Conservation (phyloP, 1,140 invertebrate genomes). For the Macrosteles quadrilineatus region DNA sequence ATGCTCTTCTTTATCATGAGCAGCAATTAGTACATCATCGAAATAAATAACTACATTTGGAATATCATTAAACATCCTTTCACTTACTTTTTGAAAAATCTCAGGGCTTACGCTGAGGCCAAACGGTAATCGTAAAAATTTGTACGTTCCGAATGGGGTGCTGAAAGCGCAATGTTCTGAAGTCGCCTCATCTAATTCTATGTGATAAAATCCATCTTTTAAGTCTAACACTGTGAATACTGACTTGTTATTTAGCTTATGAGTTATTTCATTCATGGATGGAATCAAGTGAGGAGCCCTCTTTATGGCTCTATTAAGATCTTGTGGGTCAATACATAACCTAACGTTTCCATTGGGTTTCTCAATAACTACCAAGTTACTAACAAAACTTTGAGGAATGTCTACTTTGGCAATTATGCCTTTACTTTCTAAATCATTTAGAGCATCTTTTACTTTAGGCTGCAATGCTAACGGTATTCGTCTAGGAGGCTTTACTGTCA, state of each 20-base stretch:
- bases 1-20: slow-evolving; percentile 37
- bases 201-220: too few species aligned
- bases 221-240: slow-evolving; percentile 15
- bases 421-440: too few species aligned
- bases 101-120: slow-evolving; percentile 42
- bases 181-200: slow-evolving; percentile 2
- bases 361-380: too few species aligned
- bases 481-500: too few species aligned
- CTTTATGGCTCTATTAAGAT: slow-evolving; percentile 13
- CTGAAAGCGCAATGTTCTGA: not conserved
- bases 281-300: slow-evolving; percentile 12
- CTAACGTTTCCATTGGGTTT: too few species aligned
- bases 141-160: slow-evolving; percentile 22
- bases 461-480: too few species aligned
- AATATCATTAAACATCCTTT: slow-evolving; percentile 43
- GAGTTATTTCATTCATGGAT: slow-evolving; percentile 12
- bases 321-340: too few species aligned
- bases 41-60: slow-evolving; percentile 43
- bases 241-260: not conserved
- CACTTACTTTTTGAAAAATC: slow-evolving; percentile 43
- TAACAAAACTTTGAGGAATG: too few species aligned
- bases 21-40: slow-evolving; percentile 46
- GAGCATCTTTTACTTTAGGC: too few species aligned
- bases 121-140: slow-evolving; percentile 39
- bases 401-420: too few species aligned